Evolutionary conservation across 2,888 invertebrate species (phyloP).

Genomic region (Hedychridium roseum): DNA sequence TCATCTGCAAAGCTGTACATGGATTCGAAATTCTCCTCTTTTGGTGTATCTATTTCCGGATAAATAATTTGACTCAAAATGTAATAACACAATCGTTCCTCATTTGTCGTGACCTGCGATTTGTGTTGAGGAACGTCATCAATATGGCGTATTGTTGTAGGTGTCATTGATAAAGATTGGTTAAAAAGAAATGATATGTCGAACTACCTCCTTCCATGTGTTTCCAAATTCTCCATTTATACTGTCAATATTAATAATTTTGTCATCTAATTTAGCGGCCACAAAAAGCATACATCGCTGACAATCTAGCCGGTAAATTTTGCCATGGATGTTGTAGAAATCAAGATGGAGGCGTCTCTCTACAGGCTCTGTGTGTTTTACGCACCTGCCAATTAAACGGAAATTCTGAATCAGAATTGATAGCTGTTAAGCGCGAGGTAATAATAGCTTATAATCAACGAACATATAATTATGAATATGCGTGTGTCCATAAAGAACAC

Average conservation of each 20-base stretch:
- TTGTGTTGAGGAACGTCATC: conserved; percentile 3
- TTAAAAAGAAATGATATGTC: not conserved
- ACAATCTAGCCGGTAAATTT: conserved; percentile 39
- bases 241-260: conserved; percentile 12
- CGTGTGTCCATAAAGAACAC: not conserved
- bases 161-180: not conserved
- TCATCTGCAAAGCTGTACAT: conserved; percentile 46
- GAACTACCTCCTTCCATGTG: conserved; percentile 19
- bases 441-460: conserved; percentile 1
- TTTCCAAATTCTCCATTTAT: conserved; percentile 12
- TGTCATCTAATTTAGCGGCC: conserved; percentile 21
- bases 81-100: conserved; percentile 46
- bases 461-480: not conserved
- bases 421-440: not conserved
- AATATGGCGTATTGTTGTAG: not conserved
- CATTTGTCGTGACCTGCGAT: conserved; percentile 41
- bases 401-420: not conserved
- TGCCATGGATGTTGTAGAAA: conserved; percentile 25
- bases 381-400: conserved; percentile 13
- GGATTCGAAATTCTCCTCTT: conserved; percentile 41
- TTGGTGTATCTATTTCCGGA: conserved; percentile 47
- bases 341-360: conserved; percentile 24
- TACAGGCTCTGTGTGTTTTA: not conserved
- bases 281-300: conserved; percentile 31
- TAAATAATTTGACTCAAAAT: conserved; percentile 52